Conservation (phyloP, 2,888 invertebrate species). For the Stenoptilia bipunctidactyla region DNA sequence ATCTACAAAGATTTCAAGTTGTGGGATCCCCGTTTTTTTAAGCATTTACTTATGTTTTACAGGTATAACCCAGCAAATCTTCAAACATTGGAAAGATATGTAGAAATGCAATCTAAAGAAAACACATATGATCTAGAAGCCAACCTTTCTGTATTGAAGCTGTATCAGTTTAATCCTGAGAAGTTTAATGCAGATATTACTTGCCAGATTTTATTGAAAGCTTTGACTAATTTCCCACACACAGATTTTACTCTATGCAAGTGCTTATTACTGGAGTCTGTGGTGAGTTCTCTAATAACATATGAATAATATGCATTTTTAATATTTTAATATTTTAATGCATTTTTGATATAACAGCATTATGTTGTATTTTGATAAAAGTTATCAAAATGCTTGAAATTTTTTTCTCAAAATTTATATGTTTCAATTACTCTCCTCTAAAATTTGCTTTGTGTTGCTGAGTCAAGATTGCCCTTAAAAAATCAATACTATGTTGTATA, state of each 20-base stretch:
- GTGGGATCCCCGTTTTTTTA: conserved; percentile 1
- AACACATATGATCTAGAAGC: conserved; percentile 98
- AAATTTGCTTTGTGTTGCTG: too few relatives aligned
- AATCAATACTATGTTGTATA: too few relatives aligned
- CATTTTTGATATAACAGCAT: too few relatives aligned
- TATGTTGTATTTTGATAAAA: too few relatives aligned
- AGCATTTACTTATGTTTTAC: conserved; percentile 22
- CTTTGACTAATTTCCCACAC: conserved; percentile 96
- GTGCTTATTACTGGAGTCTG: conserved; percentile 87
- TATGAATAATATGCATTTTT: too few relatives aligned
- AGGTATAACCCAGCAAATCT: conserved; percentile 98
- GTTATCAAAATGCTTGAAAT: too few relatives aligned
- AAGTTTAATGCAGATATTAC: conserved; percentile 88
- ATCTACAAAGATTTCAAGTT: background rate
- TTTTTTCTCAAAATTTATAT: too few relatives aligned
- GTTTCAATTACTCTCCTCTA: too few relatives aligned
- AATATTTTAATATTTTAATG: too few relatives aligned
- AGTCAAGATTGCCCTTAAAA: too few relatives aligned
- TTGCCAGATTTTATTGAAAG: conserved; percentile 92
- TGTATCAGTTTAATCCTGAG: conserved; percentile 96
- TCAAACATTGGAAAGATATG: conserved; percentile 89
- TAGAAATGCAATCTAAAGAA: conserved; percentile 92
- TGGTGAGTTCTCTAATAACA: too few relatives aligned
- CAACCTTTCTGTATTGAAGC: conserved; percentile 94
- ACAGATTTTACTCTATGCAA: conserved; percentile 98